Evolutionary conservation across 2,113 vertebrate genomes (phyloP), one percentile per base, ranked within the genome.

Genomic region (Theristicus caerulescens): DNA sequence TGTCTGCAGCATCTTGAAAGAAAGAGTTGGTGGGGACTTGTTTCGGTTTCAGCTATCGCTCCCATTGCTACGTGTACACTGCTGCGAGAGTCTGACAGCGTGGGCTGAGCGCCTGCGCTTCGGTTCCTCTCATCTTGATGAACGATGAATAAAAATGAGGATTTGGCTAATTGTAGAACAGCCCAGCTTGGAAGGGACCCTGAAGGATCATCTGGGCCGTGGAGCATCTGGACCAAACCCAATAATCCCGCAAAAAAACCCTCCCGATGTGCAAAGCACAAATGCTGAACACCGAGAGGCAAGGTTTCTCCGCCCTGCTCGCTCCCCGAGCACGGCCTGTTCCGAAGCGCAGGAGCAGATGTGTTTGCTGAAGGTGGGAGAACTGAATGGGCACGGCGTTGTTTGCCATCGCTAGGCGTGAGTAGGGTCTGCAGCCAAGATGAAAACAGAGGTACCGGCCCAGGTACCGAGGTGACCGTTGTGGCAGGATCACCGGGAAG

Each of bases 11-110:
- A 22, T 18, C 32, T 72, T 55, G n/a, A 69, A 42, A 65, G 29
- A 16, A 34, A 7, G 42, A 47, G 11, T 10, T 38, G 40, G 0
- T 89, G 51, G 8, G 34, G 49, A 9, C 13, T 88, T 70, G 26
- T 16, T 86, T 61, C 0, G 5, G 34, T 11, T 65, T 69, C 46
- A 7, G n/a, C 59, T 77, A 2, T 31, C 4, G 5, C 38, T 94
- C 9, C 29, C 5, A 1, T 29, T 32, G 14, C 66, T 55, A 0
- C 1, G 0, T 7, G 8, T 64, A 14, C 19, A 2, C 18, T 40
- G 14, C 9, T 16, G 12, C 4, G 21, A 61, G 52, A 29, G 11
- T 65, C 26, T 8, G 9, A 0, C 38, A 16, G 10, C 2, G 0
- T 13, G 18, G 29, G 3, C 5, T 7, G 34, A 69, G 11, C 3